A percentile compares a stretch with the other conserved stretches of the same genome.
phyloP scores from a whole-genome alignment of 2,888 invertebrate genomes.

The Megaustenia siamemsis region DNA sequence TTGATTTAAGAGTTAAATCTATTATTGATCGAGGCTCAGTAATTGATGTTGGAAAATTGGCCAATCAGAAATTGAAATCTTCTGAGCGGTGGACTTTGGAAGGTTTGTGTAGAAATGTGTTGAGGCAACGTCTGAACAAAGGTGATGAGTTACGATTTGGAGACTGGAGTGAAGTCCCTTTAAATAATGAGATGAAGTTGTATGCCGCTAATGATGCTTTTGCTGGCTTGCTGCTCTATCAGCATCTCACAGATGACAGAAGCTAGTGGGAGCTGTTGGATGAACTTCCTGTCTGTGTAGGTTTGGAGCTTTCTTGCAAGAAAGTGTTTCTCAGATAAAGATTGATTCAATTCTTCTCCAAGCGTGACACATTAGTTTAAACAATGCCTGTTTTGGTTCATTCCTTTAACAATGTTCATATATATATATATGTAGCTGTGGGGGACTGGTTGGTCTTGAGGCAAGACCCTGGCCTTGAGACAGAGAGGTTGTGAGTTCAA shows the following conservation, averaged over 20 bases:
- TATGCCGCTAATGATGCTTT: constrained; percentile 73
- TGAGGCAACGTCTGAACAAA: constrained; percentile 65
- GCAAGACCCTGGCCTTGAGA: too few relatives aligned
- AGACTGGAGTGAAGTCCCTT: constrained; percentile 70
- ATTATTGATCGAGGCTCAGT: constrained; percentile 61
- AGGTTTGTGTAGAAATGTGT: constrained; percentile 68
- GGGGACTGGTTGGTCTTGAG: too few relatives aligned
- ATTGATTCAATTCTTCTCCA: too few relatives aligned
- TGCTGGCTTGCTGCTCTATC: constrained; percentile 55
- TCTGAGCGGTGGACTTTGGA: constrained; percentile 72
- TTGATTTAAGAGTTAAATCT: constrained; percentile 63
- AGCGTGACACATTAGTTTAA: too few relatives aligned
- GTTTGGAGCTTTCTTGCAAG: too few relatives aligned
- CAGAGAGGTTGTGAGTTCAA: too few relatives aligned
- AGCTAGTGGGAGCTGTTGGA: not conserved
- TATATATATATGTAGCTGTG: too few relatives aligned
- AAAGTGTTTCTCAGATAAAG: too few relatives aligned
- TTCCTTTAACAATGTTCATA: too few relatives aligned
- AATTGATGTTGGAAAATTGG: constrained; percentile 64
- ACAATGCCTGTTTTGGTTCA: too few relatives aligned
- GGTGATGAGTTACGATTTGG: constrained; percentile 65
- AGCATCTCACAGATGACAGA: not conserved
- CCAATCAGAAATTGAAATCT: constrained; percentile 67
- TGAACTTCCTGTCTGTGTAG: too few relatives aligned
- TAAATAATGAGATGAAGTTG: constrained; percentile 65